Evolutionary conservation across 2,797 vertebrate species (phyloP), one percentile per base, ranked within the genome.

Genomic region (Miichthys miiuy): DNA sequence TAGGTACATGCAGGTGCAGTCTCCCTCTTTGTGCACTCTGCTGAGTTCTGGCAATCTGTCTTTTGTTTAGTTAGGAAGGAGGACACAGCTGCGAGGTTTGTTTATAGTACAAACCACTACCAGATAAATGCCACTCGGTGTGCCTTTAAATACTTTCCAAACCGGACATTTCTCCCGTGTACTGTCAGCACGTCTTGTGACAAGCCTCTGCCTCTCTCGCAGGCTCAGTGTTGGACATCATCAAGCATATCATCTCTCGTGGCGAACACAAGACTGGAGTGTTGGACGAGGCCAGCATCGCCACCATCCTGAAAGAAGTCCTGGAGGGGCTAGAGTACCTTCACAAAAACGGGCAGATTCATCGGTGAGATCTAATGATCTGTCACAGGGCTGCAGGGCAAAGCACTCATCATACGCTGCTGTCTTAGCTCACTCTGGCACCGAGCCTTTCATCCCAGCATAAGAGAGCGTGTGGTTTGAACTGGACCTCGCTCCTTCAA

Each of bases 221-320:
- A 99, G 97, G 97, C 69, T 99, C 97, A 3, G 97, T 99, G 87
- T 91, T 99, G 91, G 97, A 98, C 93, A 97, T 99, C 82, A 99
- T 99, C 90, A 99, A 99, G 78, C 96, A 98, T 75, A 96, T 96
- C 41, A 96, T 99, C 88, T 96, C 97, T 64, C 96, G 97, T 51
- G 97, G 97, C 6, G 97, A 99, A n/a, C 97, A 99, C 88, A 98
- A 95, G 94, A 95, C 85, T 1, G 97, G 97, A 20, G 97, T 99
- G 70, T 81, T 99, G 78, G 97, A 99, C 63, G 97, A 99, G 82
- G 83, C 97, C 10, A 96, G 96, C 87, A 99, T 99, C 48, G 97
- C 97, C 81, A 96, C 95, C 0, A 96, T 99, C 75, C 95, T 99
- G 67, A 97, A 89, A 76, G 97, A 99, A 79, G 97, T 99, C 20